Base-by-base conservation (phyloP, 2,888 invertebrate genomes). In the Crocallis elinguaria region DNA sequence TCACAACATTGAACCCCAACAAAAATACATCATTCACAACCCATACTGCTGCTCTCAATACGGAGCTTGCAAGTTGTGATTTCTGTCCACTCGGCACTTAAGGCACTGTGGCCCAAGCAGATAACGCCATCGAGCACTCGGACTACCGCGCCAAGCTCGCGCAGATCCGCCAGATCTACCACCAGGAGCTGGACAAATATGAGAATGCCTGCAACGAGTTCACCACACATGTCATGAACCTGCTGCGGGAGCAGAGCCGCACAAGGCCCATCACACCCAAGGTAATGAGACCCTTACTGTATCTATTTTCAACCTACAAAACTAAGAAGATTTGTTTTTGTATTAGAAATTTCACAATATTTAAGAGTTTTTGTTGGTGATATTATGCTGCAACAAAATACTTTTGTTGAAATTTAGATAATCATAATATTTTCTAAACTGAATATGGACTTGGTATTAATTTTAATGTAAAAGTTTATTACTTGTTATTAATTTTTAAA, bases 171-270 rank as follows among this genome's bases (percentile, higher is more conserved):
- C 98, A 98, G 92, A 99, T 99, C 75, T 99, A 99, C 92, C 99
- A 99, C 88, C 98, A 98, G 90, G 99, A 99, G 91, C 91, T 99
- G 78, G 98, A 99, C 91, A 99, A 99, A 93, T 99, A 99, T 82
- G 99, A 99, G 92, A 99, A 99, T 94, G 99, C 99, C n/a, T 99
- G 99, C 93, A 98, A 98, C 88, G 99, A 99, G 93, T 99, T 99
- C 91, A 99, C 99, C 54, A 99, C 99, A n/a, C 99, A 99, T 92
- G 99, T 99, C 67, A 98, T 99, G 96, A 99, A 99, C 88, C 92
- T 99, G 71, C 93, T 99, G 63, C 93, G 98, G 50, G 98, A 99
- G 89, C 98, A 99, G 92, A 98, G 98, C 78, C 96, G 98, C 76
- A 99, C 99, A 67, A 93, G 99, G 71, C 99, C 99, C 45, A 99